Evolutionary conservation across 2,888 invertebrate genomes (phyloP).

Genomic region (Pimpla rufipes): DNA sequence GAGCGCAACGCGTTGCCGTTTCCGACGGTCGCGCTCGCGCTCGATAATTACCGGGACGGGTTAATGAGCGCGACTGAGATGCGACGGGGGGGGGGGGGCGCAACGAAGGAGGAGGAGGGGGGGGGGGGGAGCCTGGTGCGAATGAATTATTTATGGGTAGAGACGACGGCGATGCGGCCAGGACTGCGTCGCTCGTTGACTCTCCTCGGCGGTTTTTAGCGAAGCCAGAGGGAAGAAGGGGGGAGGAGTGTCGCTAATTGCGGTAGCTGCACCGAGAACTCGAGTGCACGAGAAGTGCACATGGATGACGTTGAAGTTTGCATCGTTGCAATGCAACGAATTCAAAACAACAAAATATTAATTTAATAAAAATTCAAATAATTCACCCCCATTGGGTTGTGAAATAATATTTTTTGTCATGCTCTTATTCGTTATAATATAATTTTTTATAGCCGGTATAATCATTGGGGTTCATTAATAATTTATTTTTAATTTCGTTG

Average conservation of each 20-base stretch:
- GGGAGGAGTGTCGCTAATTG: slow-evolving; percentile 55
- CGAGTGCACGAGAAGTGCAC: slow-evolving; percentile 37
- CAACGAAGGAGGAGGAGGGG: background rate
- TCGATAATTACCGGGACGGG: slow-evolving; percentile 57
- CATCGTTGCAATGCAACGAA: too few species aligned
- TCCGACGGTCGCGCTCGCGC: slow-evolving; percentile 47
- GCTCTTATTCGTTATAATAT: too few species aligned
- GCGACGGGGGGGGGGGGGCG: slow-evolving; percentile 4
- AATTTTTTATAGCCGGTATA: too few species aligned
- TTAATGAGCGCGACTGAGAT: slow-evolving; percentile 59
- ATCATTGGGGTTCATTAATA: too few species aligned
- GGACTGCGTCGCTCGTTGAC: background rate
- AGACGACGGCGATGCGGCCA: slow-evolving; percentile 14
- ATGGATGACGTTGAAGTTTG: too few species aligned
- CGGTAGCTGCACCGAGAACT: slow-evolving; percentile 44
- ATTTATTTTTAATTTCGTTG: too few species aligned
- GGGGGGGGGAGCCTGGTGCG: slow-evolving; percentile 32
- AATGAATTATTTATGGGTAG: slow-evolving; percentile 58
- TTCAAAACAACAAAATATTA: too few species aligned
- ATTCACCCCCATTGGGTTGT: too few species aligned
- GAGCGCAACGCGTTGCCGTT: slow-evolving; percentile 27
- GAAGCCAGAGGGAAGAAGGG: background rate
- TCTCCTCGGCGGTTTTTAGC: background rate
- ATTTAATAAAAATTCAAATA: too few species aligned
- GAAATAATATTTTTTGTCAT: too few species aligned